Evolutionary conservation across 2,888 invertebrate species (phyloP), one percentile per base, ranked within the genome.

Genomic region (Amphipyra tragopoginis): DNA sequence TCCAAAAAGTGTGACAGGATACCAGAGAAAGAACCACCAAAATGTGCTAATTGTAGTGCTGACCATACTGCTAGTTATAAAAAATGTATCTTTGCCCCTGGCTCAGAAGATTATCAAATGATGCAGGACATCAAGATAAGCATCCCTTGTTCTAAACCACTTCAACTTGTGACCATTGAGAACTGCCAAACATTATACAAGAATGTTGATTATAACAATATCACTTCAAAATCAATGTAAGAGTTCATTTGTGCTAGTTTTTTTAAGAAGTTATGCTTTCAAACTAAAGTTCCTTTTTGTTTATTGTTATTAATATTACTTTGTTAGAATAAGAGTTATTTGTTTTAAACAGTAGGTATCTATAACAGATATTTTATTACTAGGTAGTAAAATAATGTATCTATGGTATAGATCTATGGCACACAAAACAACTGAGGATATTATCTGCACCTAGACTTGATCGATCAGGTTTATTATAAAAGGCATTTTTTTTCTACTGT

Each of bases 41-140:
- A 82, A 71, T 93, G 92, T 80, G 90, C 88, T 1, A 92, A 92
- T 65, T 93, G 93, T 75, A 75, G 68, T 10, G 81, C 72, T 0
- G 73, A 72, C 0, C 92, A 93, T 61, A 88, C 90, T 6, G 90
- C 93, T 2, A 90, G 77, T 65, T 91, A 79, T 57, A 86, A 75
- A 62, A 63, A 84, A 21, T 93, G 93, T 65, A 56, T 76, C 8
- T 68, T 48, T 57, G 80, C 83, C 45, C 87, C 85, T 0, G 76
- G 80, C 29, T 80, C 87, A 5, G 13, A 58, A 21, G 48, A 61
- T 29, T 71, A 84, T 57, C 60, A 76, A 43, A 33, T 47, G 15
- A 68, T 64, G 59, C 68, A 77, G n/a, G 29, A 33, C 6, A 14
- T 49, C 0, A 77, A 73, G 58, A 42, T 57, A n/a, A 43, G 13